phyloP scores from a whole-genome alignment of 2,113 vertebrate species.

The Corythornis vintsioides region DNA sequence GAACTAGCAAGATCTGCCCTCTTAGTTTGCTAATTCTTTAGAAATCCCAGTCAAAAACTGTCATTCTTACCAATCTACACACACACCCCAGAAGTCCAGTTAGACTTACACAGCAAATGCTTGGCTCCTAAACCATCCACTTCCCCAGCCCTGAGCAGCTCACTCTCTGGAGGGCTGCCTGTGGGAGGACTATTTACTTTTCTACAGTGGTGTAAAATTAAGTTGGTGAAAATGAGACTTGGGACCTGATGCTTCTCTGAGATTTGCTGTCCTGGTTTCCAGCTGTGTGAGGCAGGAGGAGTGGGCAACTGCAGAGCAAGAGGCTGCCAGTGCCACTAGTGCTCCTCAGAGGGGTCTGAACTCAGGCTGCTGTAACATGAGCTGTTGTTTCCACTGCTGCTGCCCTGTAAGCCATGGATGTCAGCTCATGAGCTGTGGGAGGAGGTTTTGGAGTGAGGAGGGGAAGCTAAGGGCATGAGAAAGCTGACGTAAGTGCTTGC shows the following conservation, averaged over 20 bases:
- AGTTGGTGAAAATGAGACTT: neutral
- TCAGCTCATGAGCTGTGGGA: conserved; percentile 19
- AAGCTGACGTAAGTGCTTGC: neutral
- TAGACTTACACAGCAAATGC: neutral
- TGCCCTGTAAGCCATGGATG: neutral
- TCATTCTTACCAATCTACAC: neutral
- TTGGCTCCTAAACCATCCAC: neutral
- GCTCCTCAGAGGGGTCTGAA: conserved; percentile 10
- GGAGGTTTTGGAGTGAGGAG: neutral
- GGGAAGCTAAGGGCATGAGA: conserved; percentile 52
- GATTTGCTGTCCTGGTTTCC: neutral
- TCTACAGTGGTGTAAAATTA: neutral
- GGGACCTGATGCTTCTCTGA: neutral
- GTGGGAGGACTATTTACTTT: conserved; percentile 2
- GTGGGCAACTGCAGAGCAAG: conserved; percentile 38
- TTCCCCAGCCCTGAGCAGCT: neutral
- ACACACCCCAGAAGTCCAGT: neutral
- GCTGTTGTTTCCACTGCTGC: conserved; percentile 32
- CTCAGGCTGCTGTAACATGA: neutral
- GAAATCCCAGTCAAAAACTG: neutral
- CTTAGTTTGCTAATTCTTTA: neutral
- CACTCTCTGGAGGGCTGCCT: neutral
- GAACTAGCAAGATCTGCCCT: neutral
- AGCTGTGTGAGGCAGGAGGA: conserved; percentile 26
- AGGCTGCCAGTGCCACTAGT: neutral